A percentile compares a stretch with the other conserved stretches of the same genome.
Evolutionary conservation across 2,888 invertebrate genomes (phyloP).

Genomic region (Drosophila demipolita): DNA sequence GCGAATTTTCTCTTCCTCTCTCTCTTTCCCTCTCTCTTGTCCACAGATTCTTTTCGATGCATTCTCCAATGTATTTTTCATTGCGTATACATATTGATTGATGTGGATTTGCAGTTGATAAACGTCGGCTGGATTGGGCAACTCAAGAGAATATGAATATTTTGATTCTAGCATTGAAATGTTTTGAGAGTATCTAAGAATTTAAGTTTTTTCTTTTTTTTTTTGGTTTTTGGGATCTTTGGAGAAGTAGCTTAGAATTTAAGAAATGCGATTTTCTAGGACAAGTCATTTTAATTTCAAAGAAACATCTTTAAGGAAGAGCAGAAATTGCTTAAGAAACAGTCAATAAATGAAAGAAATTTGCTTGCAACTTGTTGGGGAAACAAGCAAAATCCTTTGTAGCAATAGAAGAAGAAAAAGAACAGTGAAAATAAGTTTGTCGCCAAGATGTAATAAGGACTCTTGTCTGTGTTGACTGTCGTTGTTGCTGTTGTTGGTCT

Average conservation of each 20-base stretch:
- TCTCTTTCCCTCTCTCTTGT: background rate
- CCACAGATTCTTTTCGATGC: slow-evolving; percentile 24
- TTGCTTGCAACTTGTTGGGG: slow-evolving; percentile 60
- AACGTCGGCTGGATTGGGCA: slow-evolving; percentile 1
- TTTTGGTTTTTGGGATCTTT: background rate
- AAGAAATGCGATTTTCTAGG: background rate
- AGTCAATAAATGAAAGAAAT: slow-evolving; percentile 47
- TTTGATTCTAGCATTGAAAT: background rate
- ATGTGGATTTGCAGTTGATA: slow-evolving; percentile 47
- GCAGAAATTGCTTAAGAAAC: slow-evolving; percentile 14
- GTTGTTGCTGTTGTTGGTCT: slow-evolving; percentile 36
- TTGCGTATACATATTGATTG: slow-evolving; percentile 70
- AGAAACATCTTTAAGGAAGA: slow-evolving; percentile 1
- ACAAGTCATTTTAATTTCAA: slow-evolving; percentile 19
- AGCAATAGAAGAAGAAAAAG: slow-evolving; percentile 16
- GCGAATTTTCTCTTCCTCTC: slow-evolving; percentile 23
- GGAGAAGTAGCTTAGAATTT: background rate
- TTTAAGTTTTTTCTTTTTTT: background rate
- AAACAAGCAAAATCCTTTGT: slow-evolving; percentile 68
- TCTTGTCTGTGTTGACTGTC: slow-evolving; percentile 39
- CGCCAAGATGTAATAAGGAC: slow-evolving; percentile 76
- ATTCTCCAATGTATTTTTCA: slow-evolving; percentile 68
- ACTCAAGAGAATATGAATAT: slow-evolving; percentile 10
- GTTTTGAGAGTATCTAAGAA: background rate
- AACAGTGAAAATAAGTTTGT: slow-evolving; percentile 64